phyloP scores from a whole-genome alignment of 2,113 vertebrate species.

The Petaurus breviceps region DNA sequence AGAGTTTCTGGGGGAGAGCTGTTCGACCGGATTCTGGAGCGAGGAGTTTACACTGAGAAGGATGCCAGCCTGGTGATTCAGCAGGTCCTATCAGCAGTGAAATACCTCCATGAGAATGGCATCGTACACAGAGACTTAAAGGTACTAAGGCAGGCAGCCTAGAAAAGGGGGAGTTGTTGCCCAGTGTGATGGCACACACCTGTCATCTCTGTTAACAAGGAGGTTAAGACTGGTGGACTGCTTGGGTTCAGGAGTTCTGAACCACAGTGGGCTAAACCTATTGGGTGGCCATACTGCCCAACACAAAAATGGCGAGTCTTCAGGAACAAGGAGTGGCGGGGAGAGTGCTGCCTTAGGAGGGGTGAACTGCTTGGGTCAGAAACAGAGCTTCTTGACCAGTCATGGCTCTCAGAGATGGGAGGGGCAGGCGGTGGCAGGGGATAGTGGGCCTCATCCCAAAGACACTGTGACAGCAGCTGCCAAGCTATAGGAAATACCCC shows the following conservation, averaged over 20 bases:
- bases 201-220: not conserved
- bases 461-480: not conserved
- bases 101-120: conserved; percentile 93
- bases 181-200: not conserved
- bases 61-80: conserved; percentile 93
- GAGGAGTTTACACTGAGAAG: conserved; percentile 94
- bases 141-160: conserved; percentile 76
- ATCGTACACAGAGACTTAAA: conserved; percentile 96
- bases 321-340: not conserved
- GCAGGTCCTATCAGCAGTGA: conserved; percentile 93
- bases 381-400: not conserved
- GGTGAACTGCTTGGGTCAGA: not conserved
- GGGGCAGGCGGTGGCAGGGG: not conserved
- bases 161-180: not conserved
- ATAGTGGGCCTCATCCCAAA: not conserved
- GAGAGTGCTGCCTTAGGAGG: too few species aligned
- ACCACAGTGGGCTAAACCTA: not conserved
- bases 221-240: not conserved
- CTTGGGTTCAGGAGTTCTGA: not conserved
- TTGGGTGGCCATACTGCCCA: not conserved
- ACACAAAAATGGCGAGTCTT: not conserved
- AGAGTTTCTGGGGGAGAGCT: conserved; percentile 97
- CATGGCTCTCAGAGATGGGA: not conserved
- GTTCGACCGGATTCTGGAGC: conserved; percentile 94
- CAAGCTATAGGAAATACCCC: not conserved